These are phyloP conservation scores for Resseliella maxima DNA, from an alignment of 2,888 invertebrate species.

Conservation along the genomic window DNA sequence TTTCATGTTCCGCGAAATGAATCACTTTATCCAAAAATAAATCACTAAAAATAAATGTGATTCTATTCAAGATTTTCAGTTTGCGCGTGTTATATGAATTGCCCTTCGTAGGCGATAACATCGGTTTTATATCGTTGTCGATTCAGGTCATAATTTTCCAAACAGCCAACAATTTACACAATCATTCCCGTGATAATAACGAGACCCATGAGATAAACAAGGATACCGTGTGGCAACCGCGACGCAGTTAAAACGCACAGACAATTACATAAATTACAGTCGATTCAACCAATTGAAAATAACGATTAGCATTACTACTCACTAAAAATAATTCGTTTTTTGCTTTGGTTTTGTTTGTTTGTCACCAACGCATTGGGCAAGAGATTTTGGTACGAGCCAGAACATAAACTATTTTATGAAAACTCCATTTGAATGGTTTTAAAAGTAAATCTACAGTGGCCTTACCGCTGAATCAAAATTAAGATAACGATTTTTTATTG, in stretches of 20 bases:
- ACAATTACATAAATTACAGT: conserved; percentile 53
- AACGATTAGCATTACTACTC: conserved; percentile 51
- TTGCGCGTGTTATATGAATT: neutral
- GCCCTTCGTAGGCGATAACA: neutral
- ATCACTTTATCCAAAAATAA: neutral
- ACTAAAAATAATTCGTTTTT: neutral
- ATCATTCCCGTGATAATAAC: conserved; percentile 29
- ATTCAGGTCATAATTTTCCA: conserved; percentile 23
- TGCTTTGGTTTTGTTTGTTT: neutral
- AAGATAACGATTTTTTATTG: conserved; percentile 33
- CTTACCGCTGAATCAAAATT: conserved; percentile 10
- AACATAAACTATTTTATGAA: conserved; percentile 42
- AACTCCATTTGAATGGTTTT: neutral
- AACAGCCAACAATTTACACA: conserved; percentile 18
- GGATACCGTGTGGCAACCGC: neutral
- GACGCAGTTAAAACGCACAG: neutral
- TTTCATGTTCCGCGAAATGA: neutral
- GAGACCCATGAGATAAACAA: neutral
- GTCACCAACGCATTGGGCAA: neutral
- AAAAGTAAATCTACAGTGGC: neutral
- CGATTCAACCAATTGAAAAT: conserved; percentile 55
- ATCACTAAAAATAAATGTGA: neutral
- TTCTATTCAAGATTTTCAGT: neutral
- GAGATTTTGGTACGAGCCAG: neutral
- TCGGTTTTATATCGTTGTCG: neutral